phyloP scores from a whole-genome alignment of 2,888 invertebrate genomes.

The Lasioglossum calceatum region DNA sequence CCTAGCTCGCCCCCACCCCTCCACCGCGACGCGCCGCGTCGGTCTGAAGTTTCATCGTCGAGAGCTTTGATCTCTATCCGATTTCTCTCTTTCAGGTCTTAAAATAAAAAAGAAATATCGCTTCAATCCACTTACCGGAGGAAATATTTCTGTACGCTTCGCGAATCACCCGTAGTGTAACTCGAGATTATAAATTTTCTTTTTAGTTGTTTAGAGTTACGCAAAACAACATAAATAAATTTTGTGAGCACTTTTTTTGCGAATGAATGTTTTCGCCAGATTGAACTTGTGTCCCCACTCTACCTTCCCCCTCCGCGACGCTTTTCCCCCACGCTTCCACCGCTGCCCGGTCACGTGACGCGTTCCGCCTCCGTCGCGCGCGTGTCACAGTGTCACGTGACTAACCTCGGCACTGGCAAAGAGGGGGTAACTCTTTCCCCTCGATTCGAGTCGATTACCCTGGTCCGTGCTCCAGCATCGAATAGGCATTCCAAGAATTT shows the following conservation, averaged over 20 bases:
- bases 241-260: background rate
- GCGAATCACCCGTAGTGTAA: background rate
- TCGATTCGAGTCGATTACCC: too few species aligned
- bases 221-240: background rate
- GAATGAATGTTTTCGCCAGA: background rate
- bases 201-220: background rate
- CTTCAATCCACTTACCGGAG: background rate
- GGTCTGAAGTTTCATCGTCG: background rate
- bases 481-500: constrained; percentile 46
- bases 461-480: constrained; percentile 17
- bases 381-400: too few species aligned
- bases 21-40: background rate
- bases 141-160: background rate
- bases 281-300: too few species aligned
- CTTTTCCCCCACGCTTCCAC: too few species aligned
- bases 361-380: too few species aligned
- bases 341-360: too few species aligned
- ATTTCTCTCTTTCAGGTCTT: constrained; percentile 5
- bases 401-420: too few species aligned
- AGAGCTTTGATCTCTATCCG: constrained; percentile 7
- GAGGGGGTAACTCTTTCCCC: too few species aligned
- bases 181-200: background rate
- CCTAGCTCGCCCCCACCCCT: background rate
- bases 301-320: too few species aligned
- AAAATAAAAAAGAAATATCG: background rate